Base-by-base conservation (phyloP, 1,140 invertebrate species). In the Hydropsyche tenuis region DNA sequence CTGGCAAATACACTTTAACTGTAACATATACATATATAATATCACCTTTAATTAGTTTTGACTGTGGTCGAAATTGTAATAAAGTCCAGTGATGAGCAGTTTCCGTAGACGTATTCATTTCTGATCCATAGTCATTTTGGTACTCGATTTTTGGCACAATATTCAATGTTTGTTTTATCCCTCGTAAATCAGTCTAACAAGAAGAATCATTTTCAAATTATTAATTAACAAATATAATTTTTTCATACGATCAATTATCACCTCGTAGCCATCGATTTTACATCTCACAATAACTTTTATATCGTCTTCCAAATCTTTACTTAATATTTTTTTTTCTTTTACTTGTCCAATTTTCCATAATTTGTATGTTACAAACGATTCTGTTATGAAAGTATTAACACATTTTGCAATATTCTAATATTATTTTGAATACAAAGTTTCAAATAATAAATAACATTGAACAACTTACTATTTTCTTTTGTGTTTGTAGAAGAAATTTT, bases 101-200 rank as follows among this genome's bases (percentile, higher is more conserved):
- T 81, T 87, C 86, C 46, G 80, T 80, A 27, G 81, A 77, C 18
- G 83, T 84, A 22, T 82, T 65, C 62, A 79, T 79, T 78, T 86
- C 84, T 12, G 81, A 85, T 11, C 86, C 86, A 74, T 81, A 80
- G 71, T 78, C 80, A 30, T 79, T 1, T 78, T 87, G 86, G 71
- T 84, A 81, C 78, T 87, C 86, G 22, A 87, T 30, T 79, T 87
- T 87, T 30, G 85, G 81, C 22, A 74, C 77, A 27, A 87, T 25
- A 9, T 82, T 73, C 22, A 84, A 69, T 27, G 78, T 75, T 53
- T 79, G 78, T 5, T 78, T 65, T 48, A 69, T 42, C n/a, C 77
- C 75, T 65, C 80, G 63, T 5, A 23, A 63, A 53, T 14, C 42
- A 73, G 74, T 70, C 30, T 77, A 79, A 80, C 56, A 3, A 37